Evolutionary conservation across 1,140 invertebrate species (phyloP), one percentile per base, ranked within the genome.

Genomic region (Episyrphus balteatus): DNA sequence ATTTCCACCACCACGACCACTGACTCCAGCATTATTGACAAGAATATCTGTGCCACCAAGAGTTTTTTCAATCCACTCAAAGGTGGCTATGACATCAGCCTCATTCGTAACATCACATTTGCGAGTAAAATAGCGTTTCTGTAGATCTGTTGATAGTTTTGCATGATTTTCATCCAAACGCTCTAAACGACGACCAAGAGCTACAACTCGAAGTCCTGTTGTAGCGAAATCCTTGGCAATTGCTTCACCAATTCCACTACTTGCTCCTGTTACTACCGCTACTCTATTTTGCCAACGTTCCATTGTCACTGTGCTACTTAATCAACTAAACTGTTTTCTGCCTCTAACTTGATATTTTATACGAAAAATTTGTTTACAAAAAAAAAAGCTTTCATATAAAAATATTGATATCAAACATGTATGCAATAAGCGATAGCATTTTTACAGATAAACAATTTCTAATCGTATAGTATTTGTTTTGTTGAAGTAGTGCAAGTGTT

Each of bases 191-290:
- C 83, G 72, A 0, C 83, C 83, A 32, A 86, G 69, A 2, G 78
- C 86, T 2, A 85, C 75, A 7, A 87, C 84, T 37, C 70, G 70
- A 46, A 87, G 55, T 0, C 83, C 83, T 30, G 73, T 60, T 17
- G 73, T 56, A 1, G 78, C 74, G 2, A 88, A 61, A 2, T 60
- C 51, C 42, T 70, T 62, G 14, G 70, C 69, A 3, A 79, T 0
- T n/a, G n/a, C n/a, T n/a, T n/a, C n/a, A n/a, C n/a, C n/a, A n/a
- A n/a, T n/a, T n/a, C n/a, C n/a, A n/a, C 72, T 68, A 46, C 80
- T 84, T 1, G 82, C 82, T 0, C 82, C 84, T 1, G 84, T 86
- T 17, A 88, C 77, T 11, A 87, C 70, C 1, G 81, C 84, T 0
- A 81, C 74, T 49, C 77, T 76, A 33, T 78, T 78, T n/a, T n/a